These are phyloP conservation scores for Schizaphis graminum DNA, from an alignment of 2,888 invertebrate species.

Conservation along the genomic window DNA sequence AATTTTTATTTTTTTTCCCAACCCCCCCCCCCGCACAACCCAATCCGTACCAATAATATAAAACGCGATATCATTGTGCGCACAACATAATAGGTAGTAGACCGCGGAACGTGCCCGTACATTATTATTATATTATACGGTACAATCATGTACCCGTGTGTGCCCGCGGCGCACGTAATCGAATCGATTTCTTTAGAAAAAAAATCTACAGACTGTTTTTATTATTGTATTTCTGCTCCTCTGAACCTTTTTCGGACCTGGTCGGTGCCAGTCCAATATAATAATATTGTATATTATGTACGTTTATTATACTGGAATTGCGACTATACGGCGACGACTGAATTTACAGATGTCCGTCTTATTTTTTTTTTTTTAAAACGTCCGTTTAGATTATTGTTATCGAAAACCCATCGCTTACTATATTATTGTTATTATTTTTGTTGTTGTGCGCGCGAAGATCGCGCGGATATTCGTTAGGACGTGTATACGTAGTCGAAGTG, in stretches of 20 bases:
- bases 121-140: not conserved
- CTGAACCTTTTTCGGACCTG: not conserved
- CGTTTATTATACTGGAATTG: not conserved
- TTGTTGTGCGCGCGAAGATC: not conserved
- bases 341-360: not conserved
- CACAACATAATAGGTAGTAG: not conserved
- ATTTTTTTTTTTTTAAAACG: not conserved
- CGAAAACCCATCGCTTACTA: not conserved
- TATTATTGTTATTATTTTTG: not conserved
- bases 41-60: not conserved
- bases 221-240: not conserved
- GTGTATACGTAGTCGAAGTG: not conserved
- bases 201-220: not conserved
- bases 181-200: slow-evolving; percentile 33
- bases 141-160: not conserved
- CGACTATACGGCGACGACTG: not conserved
- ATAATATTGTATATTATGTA: not conserved
- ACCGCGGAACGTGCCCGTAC: not conserved
- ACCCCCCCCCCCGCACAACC: not conserved
- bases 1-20: not conserved
- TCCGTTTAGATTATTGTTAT: not conserved
- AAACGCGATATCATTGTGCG: slow-evolving; percentile 10
- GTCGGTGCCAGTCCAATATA: not conserved
- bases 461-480: not conserved
- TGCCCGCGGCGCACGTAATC: not conserved